phyloP scores from a whole-genome alignment of 2,888 invertebrate species.

The Entomobrya multifasciata region DNA sequence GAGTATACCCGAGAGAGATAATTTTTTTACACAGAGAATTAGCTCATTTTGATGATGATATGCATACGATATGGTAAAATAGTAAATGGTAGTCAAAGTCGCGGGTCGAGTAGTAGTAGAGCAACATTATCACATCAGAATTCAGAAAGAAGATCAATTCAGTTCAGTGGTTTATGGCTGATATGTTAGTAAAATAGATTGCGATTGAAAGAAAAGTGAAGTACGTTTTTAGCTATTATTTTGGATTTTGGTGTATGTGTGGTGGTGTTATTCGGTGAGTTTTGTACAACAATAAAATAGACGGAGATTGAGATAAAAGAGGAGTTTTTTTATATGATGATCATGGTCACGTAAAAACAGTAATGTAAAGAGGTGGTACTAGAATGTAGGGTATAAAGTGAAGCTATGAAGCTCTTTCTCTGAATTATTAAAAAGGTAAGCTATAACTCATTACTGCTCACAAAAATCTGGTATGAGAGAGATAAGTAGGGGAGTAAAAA shows the following conservation, averaged over 20 bases:
- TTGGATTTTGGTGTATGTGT: not conserved
- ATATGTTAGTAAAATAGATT: no score
- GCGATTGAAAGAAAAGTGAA: no score
- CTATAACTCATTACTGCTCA: not conserved
- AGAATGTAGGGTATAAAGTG: no score
- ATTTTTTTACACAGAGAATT: constrained; percentile 14
- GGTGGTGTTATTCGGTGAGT: not conserved
- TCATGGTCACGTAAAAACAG: constrained; percentile 34
- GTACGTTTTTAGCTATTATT: not conserved
- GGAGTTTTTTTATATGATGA: constrained; percentile 4
- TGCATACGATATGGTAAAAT: not conserved
- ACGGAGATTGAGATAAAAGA: not conserved
- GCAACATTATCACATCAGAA: not conserved
- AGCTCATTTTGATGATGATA: constrained; percentile 22
- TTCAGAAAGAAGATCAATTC: no score
- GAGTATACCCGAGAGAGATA: constrained; percentile 11
- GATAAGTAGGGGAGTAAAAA: not conserved
- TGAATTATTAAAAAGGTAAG: constrained; percentile 43
- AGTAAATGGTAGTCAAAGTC: not conserved
- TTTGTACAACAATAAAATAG: not conserved
- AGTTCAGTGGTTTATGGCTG: constrained; percentile 7
- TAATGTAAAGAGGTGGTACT: constrained; percentile 32
- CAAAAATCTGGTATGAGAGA: not conserved
- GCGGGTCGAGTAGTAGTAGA: not conserved
- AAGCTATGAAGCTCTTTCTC: no score